Percentiles rank a stretch among this genome's conserved stretches.
Evolutionary conservation across 2,888 invertebrate genomes (phyloP).

Genomic region (Ashinkailepas kermadecensis): DNA sequence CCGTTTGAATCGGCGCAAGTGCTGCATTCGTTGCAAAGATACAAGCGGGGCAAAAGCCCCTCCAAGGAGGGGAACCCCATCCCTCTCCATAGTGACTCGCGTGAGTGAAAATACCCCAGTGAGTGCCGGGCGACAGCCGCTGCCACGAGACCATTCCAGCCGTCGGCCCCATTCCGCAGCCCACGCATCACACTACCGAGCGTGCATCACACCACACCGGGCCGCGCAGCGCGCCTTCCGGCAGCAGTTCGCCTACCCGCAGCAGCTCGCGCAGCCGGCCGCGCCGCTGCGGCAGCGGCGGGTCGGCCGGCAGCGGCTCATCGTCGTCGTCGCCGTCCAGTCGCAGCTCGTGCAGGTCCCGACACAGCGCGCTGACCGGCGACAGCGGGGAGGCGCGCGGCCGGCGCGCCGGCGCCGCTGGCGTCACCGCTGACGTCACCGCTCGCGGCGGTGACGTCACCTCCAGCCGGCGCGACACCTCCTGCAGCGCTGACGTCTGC

Average conservation of each 20-base stretch:
- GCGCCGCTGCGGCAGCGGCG: not conserved
- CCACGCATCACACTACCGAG: too few relatives aligned
- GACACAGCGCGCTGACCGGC: not conserved
- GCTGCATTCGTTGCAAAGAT: too few relatives aligned
- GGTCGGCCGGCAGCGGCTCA: not conserved
- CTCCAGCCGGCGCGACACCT: not conserved
- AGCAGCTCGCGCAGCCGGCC: conserved; percentile 11
- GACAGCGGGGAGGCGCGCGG: not conserved
- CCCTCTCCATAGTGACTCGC: too few relatives aligned
- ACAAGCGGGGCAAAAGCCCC: too few relatives aligned
- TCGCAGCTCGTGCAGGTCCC: conserved; percentile 14
- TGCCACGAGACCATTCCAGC: too few relatives aligned
- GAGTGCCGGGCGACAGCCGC: too few relatives aligned
- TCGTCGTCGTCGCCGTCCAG: not conserved
- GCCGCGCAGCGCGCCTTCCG: too few relatives aligned
- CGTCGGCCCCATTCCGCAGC: too few relatives aligned
- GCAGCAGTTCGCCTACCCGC: not conserved
- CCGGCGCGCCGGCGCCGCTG: not conserved
- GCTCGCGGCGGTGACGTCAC: not conserved
- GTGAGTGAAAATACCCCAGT: too few relatives aligned
- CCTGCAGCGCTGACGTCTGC: not conserved
- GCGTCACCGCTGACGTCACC: not conserved
- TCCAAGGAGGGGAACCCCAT: too few relatives aligned
- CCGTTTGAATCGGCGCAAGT: too few relatives aligned
- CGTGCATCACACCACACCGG: too few relatives aligned